phyloP scores from a whole-genome alignment of 2,797 vertebrate genomes.

The Sardinella longiceps region DNA sequence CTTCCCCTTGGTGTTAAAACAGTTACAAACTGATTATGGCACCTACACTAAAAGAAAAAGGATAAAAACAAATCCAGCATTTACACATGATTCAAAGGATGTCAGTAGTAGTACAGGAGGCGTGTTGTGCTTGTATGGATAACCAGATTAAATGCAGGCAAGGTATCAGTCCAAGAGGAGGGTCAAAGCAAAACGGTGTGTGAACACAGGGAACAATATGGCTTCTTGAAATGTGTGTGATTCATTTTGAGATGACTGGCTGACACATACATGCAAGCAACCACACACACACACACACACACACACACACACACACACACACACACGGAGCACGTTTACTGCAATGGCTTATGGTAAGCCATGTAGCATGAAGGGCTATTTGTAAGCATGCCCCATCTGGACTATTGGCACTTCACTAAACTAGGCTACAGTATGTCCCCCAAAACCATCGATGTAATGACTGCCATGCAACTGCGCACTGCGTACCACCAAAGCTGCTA shows the following conservation, averaged over 20 bases:
- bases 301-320: neutral
- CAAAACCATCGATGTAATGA: no score
- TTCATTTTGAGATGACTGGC: neutral
- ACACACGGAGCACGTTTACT: neutral
- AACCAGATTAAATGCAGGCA: neutral
- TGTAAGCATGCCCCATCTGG: neutral
- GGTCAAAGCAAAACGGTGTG: neutral
- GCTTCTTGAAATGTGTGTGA: neutral
- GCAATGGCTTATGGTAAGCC: neutral
- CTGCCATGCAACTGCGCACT: no score
- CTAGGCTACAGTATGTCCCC: neutral
- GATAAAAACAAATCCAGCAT: constrained; percentile 53
- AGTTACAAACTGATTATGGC: constrained; percentile 60
- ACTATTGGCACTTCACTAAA: neutral
- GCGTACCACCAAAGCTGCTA: no score
- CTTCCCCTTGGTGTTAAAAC: constrained; percentile 63
- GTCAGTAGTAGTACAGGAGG: constrained; percentile 11
- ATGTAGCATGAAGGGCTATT: neutral
- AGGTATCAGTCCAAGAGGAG: neutral
- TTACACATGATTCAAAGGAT: neutral
- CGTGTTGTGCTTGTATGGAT: neutral
- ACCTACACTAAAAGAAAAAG: constrained; percentile 52
- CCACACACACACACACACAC: neutral
- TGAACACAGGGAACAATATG: neutral
- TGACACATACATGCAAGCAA: neutral